These are phyloP conservation scores for Ennomos fuscantarius DNA, from an alignment of 2,888 invertebrate species.

Conservation along the genomic window DNA sequence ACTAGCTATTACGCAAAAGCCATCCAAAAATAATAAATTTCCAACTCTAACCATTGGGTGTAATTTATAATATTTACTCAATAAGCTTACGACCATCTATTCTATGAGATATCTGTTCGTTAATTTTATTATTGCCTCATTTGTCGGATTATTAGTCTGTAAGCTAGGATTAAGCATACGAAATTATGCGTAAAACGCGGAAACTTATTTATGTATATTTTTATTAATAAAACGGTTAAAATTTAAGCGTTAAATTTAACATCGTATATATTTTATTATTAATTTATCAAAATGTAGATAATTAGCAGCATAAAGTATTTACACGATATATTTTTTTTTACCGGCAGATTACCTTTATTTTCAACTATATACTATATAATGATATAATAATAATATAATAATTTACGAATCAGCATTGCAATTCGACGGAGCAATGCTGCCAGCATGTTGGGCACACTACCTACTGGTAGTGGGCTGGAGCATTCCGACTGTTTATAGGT, in stretches of 20 bases:
- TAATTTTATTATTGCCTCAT: conserved; percentile 57
- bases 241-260: neutral
- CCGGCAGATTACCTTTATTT: too few species aligned
- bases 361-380: too few species aligned
- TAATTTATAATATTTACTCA: conserved; percentile 58
- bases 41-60: conserved; percentile 38
- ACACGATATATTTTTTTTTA: too few species aligned
- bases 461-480: too few species aligned
- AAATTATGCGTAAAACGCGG: conserved; percentile 11
- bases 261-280: neutral
- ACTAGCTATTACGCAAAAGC: conserved; percentile 41
- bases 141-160: conserved; percentile 47
- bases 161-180: conserved; percentile 20
- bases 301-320: too few species aligned
- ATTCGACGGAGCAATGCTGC: too few species aligned
- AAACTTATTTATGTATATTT: conserved; percentile 8
- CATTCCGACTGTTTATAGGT: too few species aligned
- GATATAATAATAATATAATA: too few species aligned
- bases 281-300: too few species aligned
- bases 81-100: conserved; percentile 42
- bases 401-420: too few species aligned
- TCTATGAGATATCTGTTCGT: conserved; percentile 45
- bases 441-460: too few species aligned
- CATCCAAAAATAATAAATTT: conserved; percentile 46
- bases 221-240: neutral